Base-by-base conservation (phyloP, 2,888 invertebrate species). In the Agelastica alni region DNA sequence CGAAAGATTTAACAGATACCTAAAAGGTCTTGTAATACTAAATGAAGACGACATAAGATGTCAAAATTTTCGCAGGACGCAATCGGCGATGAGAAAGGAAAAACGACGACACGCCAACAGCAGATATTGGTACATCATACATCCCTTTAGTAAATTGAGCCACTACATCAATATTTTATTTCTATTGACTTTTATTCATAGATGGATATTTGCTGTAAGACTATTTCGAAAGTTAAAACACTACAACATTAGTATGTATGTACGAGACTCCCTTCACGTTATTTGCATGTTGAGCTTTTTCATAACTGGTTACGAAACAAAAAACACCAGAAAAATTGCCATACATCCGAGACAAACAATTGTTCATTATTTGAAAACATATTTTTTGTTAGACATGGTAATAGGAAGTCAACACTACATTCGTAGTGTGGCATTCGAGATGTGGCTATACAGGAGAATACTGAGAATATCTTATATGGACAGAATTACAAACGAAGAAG, bases 101-200 rank as follows among this genome's bases (percentile, higher is more conserved):
- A 18, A 49, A 13, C 53, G 18, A 7, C 41, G 54, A 22, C 49
- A 60, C 30, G 34, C 28, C 14, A 30, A 4, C n/a, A 53, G 55
- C 32, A 41, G 41, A 4, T 43, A 57, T 14, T 22, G 28, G 26
- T 57, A 20, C 22, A 28, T 60, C 10, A 51, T 60, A 10, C 60
- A 60, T 37, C 60, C 60, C 0, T 57, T 57, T 32, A 60, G 60
- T 20, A 54, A 51, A 17, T 9, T 57, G 5, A 44, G 28, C 6
- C 1, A 13, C 14, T 26, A 49, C 4, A 7, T 60, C 5, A 46
- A 56, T 3, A 12, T 48, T 0, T 7, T 41, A 2, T 55, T 55
- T 22, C 22, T 47, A n/a, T 0, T 52, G 3, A 28, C 36, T 1
- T 22, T 45, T 12, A 2, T 34, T 1, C 17, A 32, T n/a, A 52